Conservation (phyloP, 1,140 invertebrate genomes). For the Achatina immaculata region DNA sequence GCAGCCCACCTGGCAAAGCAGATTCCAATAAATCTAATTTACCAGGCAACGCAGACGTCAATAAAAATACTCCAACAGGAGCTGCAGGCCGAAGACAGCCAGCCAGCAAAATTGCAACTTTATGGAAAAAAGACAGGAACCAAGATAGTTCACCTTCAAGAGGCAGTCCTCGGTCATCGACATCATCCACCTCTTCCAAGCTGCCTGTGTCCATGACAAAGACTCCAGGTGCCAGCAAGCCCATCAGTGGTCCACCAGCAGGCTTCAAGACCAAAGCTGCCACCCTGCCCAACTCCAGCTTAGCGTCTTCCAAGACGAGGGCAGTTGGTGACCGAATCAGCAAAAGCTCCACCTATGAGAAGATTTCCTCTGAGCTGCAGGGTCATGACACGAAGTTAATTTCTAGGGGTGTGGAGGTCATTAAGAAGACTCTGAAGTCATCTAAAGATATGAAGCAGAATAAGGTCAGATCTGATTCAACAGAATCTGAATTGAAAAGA, state of each 20-base stretch:
- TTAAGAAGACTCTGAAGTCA: background rate
- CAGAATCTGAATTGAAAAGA: constrained; percentile 11
- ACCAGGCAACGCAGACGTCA: constrained; percentile 33
- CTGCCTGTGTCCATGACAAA: constrained; percentile 45
- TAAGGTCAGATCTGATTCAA: background rate
- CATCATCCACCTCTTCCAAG: constrained; percentile 44
- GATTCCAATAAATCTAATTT: background rate
- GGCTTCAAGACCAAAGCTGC: constrained; percentile 17
- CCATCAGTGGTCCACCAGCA: background rate
- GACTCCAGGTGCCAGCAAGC: background rate
- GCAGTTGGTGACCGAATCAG: constrained; percentile 46
- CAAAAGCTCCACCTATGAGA: constrained; percentile 61
- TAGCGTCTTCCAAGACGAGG: constrained; percentile 35
- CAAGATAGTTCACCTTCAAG: constrained; percentile 11
- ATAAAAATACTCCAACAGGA: constrained; percentile 39
- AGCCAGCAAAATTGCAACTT: constrained; percentile 87
- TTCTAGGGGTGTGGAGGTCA: background rate
- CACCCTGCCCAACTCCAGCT: constrained; percentile 30
- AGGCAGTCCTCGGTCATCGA: background rate
- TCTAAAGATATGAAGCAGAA: constrained; percentile 6
- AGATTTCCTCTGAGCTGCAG: constrained; percentile 46
- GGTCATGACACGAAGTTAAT: background rate
- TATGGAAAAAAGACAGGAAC: constrained; percentile 82
- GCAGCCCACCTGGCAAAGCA: background rate
- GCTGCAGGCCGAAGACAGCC: constrained; percentile 73